Percentiles rank a stretch among this genome's conserved stretches.
These are phyloP conservation scores for Pocillopora verrucosa DNA, from an alignment of 64 coral and sea anemone species.

Conservation along the genomic window DNA sequence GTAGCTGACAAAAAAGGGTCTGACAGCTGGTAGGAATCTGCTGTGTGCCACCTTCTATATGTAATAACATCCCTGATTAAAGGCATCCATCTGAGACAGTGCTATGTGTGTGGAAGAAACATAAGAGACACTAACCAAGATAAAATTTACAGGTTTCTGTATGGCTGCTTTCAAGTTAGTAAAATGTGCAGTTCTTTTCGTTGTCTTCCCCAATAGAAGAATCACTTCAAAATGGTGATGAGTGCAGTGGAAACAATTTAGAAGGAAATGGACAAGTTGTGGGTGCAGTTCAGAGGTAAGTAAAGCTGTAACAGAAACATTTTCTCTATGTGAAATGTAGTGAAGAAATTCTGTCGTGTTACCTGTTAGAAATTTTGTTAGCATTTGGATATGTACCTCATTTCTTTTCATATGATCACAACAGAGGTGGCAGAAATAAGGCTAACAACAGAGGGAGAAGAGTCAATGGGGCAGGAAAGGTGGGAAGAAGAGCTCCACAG, in stretches of 20 bases:
- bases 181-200: neutral
- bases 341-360: no score
- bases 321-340: no score
- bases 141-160: neutral
- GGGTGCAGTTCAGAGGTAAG: neutral
- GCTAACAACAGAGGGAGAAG: neutral
- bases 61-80: no score
- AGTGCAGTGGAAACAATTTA: neutral
- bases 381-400: no score
- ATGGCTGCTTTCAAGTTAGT: neutral
- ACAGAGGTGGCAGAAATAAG: neutral
- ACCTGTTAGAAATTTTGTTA: no score
- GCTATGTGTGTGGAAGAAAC: no score
- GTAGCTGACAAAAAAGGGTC: no score
- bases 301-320: no score
- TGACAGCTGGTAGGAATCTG: no score
- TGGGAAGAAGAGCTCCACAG: slow-evolving; percentile 1
- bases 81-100: no score
- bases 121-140: neutral
- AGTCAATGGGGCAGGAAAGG: neutral
- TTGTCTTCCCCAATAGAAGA: neutral
- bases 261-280: no score
- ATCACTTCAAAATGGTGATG: neutral
- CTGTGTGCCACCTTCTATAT: no score
- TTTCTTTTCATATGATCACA: neutral